Evolutionary conservation across 2,888 invertebrate genomes (phyloP), one percentile per base, ranked within the genome.

Genomic region (Oegoconia quadripuncta): DNA sequence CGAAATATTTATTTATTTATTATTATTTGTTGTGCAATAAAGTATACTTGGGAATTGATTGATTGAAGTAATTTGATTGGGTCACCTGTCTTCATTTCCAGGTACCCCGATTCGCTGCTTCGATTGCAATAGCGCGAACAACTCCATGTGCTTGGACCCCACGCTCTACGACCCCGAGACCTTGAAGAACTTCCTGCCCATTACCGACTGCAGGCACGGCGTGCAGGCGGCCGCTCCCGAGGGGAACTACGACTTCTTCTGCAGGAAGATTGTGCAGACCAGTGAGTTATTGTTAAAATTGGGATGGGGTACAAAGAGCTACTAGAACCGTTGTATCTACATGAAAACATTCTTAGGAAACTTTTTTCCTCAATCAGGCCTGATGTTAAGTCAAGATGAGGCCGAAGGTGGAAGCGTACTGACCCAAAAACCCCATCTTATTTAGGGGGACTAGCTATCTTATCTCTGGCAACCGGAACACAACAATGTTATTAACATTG

Each of bases 51-150:
- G n/a, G n/a, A n/a, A n/a, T n/a, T n/a, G n/a, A n/a, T n/a, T n/a
- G n/a, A n/a, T n/a, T n/a, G n/a, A n/a, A n/a, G n/a, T 9, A 33
- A 3, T 14, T 3, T 30, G 3, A 14, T 16, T 16, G 9, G 13
- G 13, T 16, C 9, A n/a, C 7, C 13, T 29, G 15, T 18, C 1
- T 13, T 6, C 8, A n/a, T 13, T 13, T n/a, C 2, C 67, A 91
- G 91, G 75, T 30, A 48, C 74, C 11, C 78, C 87, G 2, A 88
- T 92, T 47, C 83, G 84, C 31, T 95, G 95, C 63, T 93, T 91
- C 74, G 92, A 93, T 48, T 95, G 95, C 75, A 94, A 92, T 70
- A 93, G 94, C 25, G 84, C 80, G 34, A 88, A 90, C 59, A 90
- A 94, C 71, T 88, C 89, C 8, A 91, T 91, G 71, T 95, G 94